Evolutionary conservation across 2,888 invertebrate genomes (phyloP).

Genomic region (Drosophila rellima): DNA sequence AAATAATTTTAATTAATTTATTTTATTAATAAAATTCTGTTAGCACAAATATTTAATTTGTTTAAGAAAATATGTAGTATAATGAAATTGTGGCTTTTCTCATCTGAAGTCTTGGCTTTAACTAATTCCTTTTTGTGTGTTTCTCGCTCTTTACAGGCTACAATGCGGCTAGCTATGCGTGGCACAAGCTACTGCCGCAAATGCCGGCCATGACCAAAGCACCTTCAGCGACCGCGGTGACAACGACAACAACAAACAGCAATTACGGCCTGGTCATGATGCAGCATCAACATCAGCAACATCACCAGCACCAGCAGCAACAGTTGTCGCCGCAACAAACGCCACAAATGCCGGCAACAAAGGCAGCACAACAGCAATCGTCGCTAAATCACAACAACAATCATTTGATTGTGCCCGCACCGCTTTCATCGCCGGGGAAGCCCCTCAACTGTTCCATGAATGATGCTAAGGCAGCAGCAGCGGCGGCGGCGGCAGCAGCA

Average conservation of each 20-base stretch:
- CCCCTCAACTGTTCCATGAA: slow-evolving; percentile 79
- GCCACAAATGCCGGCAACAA: slow-evolving; percentile 29
- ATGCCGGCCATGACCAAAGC: slow-evolving; percentile 77
- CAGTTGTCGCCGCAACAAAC: slow-evolving; percentile 54
- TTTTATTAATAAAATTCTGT: too few relatives aligned
- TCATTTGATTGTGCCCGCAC: slow-evolving; percentile 69
- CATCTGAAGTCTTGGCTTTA: not conserved
- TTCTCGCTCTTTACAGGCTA: slow-evolving; percentile 71
- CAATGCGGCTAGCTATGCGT: slow-evolving; percentile 85
- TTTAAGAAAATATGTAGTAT: too few relatives aligned
- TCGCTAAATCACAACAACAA: slow-evolving; percentile 72
- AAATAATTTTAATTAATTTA: not conserved
- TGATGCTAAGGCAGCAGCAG: slow-evolving; percentile 65
- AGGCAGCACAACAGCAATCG: slow-evolving; percentile 59
- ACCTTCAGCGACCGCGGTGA: slow-evolving; percentile 48
- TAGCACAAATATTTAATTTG: too few relatives aligned
- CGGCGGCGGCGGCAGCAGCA: slow-evolving; percentile 56
- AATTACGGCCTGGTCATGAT: slow-evolving; percentile 75
- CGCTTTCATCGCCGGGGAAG: slow-evolving; percentile 81
- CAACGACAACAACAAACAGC: slow-evolving; percentile 67
- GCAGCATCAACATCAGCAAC: slow-evolving; percentile 70
- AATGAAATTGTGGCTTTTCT: too few relatives aligned
- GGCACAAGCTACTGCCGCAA: slow-evolving; percentile 85
- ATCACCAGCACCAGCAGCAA: slow-evolving; percentile 47
- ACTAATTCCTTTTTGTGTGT: not conserved